Conservation (phyloP, 2,888 invertebrate species). For the Nymphalis polychloros region DNA sequence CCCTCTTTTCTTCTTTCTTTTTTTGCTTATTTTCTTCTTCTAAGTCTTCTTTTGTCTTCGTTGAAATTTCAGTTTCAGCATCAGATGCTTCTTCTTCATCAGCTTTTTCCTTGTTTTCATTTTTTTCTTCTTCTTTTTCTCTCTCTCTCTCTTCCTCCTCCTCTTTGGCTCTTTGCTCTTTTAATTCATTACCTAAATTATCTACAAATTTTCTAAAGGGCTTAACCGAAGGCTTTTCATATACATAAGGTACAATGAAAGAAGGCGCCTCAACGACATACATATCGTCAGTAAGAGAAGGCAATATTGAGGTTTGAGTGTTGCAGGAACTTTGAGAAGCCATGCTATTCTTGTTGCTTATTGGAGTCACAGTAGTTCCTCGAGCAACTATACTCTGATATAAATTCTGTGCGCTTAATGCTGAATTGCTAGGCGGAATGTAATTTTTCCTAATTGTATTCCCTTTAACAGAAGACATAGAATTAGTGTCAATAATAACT, state of each 20-base stretch:
- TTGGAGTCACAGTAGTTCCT: slow-evolving; percentile 69
- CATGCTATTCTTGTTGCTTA: slow-evolving; percentile 52
- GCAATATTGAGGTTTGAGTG: slow-evolving; percentile 86
- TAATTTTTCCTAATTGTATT: slow-evolving; percentile 53
- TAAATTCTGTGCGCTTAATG: slow-evolving; percentile 83
- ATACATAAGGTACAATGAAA: slow-evolving; percentile 95
- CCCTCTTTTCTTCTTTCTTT: slow-evolving; percentile 60
- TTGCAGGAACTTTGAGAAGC: slow-evolving; percentile 46
- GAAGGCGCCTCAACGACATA: slow-evolving; percentile 96
- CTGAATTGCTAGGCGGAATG: slow-evolving; percentile 62
- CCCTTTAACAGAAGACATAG: slow-evolving; percentile 84
- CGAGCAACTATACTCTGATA: slow-evolving; percentile 79
- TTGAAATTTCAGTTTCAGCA: slow-evolving; percentile 50
- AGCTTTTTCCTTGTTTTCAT: slow-evolving; percentile 29
- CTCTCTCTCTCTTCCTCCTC: slow-evolving; percentile 69
- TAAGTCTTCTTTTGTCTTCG: slow-evolving; percentile 44
- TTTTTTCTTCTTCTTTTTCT: slow-evolving; percentile 51
- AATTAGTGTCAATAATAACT: slow-evolving; percentile 90
- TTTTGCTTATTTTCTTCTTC: slow-evolving; percentile 56
- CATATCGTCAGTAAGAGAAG: slow-evolving; percentile 94
- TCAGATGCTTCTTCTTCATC: slow-evolving; percentile 30
- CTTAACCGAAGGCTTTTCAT: slow-evolving; percentile 92
- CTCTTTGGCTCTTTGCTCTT: slow-evolving; percentile 82
- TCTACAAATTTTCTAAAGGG: slow-evolving; percentile 88
- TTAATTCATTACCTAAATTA: slow-evolving; percentile 83